A percentile compares a stretch with the other conserved stretches of the same genome.
Evolutionary conservation across 2,113 vertebrate species (phyloP).

Genomic region (Laticauda laticaudata): DNA sequence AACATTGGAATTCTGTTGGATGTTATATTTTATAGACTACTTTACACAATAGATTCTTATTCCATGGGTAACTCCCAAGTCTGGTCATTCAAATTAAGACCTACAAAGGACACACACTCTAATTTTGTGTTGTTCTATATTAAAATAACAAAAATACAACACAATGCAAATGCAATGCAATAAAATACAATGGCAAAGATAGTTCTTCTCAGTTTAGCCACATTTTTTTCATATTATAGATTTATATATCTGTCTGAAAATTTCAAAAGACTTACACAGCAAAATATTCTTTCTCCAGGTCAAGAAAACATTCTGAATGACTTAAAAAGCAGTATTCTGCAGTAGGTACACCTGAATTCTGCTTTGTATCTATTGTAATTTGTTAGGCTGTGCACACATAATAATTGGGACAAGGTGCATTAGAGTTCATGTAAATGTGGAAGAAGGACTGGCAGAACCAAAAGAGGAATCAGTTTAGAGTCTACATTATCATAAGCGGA

Average conservation of each 20-base stretch:
- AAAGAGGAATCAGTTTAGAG: not conserved
- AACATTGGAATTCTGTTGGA: not conserved
- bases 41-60: constrained; percentile 20
- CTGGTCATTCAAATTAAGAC: not conserved
- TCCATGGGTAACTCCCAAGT: not conserved
- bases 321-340: not conserved
- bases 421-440: not conserved
- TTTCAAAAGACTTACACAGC: not conserved
- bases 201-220: not conserved
- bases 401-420: not conserved
- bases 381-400: not conserved
- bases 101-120: not conserved
- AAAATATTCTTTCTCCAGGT: not conserved
- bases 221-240: not conserved
- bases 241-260: not conserved
- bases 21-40: constrained; percentile 1
- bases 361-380: not conserved
- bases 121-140: not conserved
- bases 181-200: not conserved
- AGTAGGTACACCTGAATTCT: not conserved
- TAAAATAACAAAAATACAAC: not conserved
- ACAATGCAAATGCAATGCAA: not conserved
- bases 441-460: not conserved
- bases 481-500: not conserved
- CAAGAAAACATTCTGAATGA: not conserved